phyloP scores from a whole-genome alignment of 2,113 vertebrate species.

The Pedetes capensis region DNA sequence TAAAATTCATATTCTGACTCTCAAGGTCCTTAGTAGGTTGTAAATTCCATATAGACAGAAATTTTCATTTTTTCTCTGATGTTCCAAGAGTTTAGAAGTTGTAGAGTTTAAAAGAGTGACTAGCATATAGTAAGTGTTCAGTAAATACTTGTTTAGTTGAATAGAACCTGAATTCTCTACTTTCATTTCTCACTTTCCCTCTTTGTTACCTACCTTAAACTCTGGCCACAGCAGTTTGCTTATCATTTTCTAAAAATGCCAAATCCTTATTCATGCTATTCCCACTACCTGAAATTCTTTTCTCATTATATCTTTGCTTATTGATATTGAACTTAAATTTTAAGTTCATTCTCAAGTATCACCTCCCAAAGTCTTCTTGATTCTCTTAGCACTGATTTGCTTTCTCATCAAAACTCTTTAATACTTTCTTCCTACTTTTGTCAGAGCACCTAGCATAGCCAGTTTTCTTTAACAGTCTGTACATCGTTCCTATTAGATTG shows the following conservation, averaged over 20 bases:
- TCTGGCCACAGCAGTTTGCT: neutral
- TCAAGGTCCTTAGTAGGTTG: neutral
- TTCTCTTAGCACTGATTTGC: neutral
- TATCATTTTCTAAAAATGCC: neutral
- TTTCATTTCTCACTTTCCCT: neutral
- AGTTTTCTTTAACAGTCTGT: neutral
- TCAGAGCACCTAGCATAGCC: neutral
- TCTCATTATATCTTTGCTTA: neutral
- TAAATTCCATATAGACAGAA: neutral
- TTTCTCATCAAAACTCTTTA: neutral
- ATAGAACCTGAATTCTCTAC: neutral
- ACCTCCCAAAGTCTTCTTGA: neutral
- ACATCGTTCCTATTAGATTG: neutral
- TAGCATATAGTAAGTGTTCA: neutral
- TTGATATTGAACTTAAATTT: neutral
- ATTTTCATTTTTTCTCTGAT: neutral
- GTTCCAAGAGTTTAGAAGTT: neutral
- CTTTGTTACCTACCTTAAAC: neutral
- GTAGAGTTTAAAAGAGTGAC: no score
- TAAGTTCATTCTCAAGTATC: neutral
- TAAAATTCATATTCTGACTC: neutral
- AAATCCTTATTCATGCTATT: neutral
- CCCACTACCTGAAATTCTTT: neutral
- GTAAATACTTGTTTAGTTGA: neutral
- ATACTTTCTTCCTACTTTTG: neutral